Conservation (phyloP, 2,888 invertebrate genomes). For the Patella ulyssiponensis region DNA sequence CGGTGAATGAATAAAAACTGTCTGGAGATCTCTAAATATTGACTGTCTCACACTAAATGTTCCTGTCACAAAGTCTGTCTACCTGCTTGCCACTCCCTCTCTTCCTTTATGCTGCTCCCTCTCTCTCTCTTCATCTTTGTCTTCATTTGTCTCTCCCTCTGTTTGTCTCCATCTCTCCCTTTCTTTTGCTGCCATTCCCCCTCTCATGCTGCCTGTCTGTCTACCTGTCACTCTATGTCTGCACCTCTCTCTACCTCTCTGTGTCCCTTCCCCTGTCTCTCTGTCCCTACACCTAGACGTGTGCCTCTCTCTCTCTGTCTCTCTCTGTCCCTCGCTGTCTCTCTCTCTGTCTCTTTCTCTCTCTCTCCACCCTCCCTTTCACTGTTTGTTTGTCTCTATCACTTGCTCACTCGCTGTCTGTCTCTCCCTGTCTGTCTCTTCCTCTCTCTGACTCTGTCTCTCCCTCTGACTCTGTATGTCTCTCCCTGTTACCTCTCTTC, state of each 20-base stretch:
- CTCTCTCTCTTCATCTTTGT: background rate
- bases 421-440: constrained; percentile 21
- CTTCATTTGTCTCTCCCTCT: background rate
- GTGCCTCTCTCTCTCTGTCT: constrained; percentile 21
- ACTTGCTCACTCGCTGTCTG: background rate
- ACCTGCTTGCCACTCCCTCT: background rate
- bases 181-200: too few relatives aligned
- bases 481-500: constrained; percentile 23
- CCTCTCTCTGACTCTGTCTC: constrained; percentile 20
- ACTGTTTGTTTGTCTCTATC: too few relatives aligned
- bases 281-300: too few relatives aligned
- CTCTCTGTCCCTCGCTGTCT: constrained; percentile 15
- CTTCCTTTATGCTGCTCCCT: too few relatives aligned
- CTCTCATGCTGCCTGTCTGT: background rate
- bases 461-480: constrained; percentile 21
- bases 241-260: constrained; percentile 21
- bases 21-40: too few relatives aligned
- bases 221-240: constrained; percentile 15
- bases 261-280: background rate
- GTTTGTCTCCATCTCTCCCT: background rate
- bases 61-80: background rate
- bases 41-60: background rate
- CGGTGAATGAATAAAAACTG: too few relatives aligned
- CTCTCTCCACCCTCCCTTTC: background rate
- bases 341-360: constrained; percentile 11